Evolutionary conservation across 2,888 invertebrate genomes (phyloP).

Genomic region (Ceramica pisi): DNA sequence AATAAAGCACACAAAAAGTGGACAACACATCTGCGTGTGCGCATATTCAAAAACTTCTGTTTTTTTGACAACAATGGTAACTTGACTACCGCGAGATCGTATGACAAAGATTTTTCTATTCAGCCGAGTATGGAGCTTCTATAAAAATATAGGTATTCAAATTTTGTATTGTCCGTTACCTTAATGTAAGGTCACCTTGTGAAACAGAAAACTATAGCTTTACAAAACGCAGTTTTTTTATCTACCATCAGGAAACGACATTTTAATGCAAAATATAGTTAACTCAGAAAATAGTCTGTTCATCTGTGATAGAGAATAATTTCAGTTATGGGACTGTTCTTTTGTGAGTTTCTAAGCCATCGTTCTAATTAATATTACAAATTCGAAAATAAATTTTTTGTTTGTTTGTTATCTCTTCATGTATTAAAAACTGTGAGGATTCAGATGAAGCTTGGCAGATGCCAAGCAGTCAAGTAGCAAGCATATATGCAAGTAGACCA

Average conservation of each 20-base stretch:
- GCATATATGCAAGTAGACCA: too few relatives aligned
- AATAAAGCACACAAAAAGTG: conserved; percentile 84
- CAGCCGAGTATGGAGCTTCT: conserved; percentile 19
- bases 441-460: too few relatives aligned
- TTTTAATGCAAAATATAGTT: too few relatives aligned
- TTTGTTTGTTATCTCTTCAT: too few relatives aligned
- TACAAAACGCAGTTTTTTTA: neutral
- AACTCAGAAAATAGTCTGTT: too few relatives aligned
- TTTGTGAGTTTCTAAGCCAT: too few relatives aligned
- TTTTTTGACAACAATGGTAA: conserved; percentile 81
- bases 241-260: neutral
- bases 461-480: too few relatives aligned
- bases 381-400: too few relatives aligned
- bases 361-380: too few relatives aligned
- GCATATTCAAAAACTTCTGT: conserved; percentile 81
- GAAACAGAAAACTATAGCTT: neutral
- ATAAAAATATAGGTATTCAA: conserved; percentile 52
- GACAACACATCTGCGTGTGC: conserved; percentile 86
- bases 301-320: too few relatives aligned
- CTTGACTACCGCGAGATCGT: conserved; percentile 79
- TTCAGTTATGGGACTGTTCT: too few relatives aligned
- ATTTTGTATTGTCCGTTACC: conserved; percentile 30
- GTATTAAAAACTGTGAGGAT: too few relatives aligned
- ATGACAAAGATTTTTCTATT: conserved; percentile 74
- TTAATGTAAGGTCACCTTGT: neutral